phyloP scores from a whole-genome alignment of 2,888 invertebrate species.

The Pseudococcus longispinus region DNA sequence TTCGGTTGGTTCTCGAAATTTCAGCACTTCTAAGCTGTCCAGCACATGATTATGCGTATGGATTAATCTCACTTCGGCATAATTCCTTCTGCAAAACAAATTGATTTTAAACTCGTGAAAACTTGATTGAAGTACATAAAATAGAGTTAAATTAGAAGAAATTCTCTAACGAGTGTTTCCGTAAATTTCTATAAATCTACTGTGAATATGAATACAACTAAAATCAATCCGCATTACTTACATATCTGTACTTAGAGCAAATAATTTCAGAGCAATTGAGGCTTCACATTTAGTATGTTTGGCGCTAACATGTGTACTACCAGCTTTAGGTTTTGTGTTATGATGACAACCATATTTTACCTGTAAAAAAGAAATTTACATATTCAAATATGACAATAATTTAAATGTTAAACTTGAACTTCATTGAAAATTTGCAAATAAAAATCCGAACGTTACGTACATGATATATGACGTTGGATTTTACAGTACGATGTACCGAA shows the following conservation, averaged over 20 bases:
- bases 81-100: background rate
- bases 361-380: background rate
- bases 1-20: conserved; percentile 35
- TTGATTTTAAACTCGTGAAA: background rate
- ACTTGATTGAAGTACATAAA: too few relatives aligned
- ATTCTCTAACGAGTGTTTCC: too few relatives aligned
- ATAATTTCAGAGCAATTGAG: conserved; percentile 27
- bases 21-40: background rate
- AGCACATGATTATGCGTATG: conserved; percentile 12
- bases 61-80: conserved; percentile 1
- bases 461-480: conserved; percentile 18
- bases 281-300: conserved; percentile 32
- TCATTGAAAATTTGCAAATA: background rate
- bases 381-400: background rate
- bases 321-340: conserved; percentile 26
- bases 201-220: background rate
- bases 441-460: background rate
- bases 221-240: background rate
- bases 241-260: background rate
- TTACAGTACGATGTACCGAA: background rate
- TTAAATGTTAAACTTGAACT: too few relatives aligned
- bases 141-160: too few relatives aligned
- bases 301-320: conserved; percentile 1
- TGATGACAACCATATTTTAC: conserved; percentile 28
- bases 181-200: too few relatives aligned